These are phyloP conservation scores for Otis tarda DNA, from an alignment of 2,113 vertebrate species.

Conservation along the genomic window DNA sequence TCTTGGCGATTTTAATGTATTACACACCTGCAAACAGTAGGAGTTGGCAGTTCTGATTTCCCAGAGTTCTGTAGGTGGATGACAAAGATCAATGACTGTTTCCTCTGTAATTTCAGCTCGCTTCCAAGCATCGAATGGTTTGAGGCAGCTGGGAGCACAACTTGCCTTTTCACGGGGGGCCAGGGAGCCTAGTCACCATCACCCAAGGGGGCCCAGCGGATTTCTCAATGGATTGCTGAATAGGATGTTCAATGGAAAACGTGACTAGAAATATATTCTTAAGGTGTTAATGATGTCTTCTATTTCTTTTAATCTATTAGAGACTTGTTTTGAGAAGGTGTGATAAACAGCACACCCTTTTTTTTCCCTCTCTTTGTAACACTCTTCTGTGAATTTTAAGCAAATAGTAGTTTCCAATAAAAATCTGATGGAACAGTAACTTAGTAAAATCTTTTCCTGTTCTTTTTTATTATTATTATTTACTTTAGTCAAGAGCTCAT, in stretches of 20 bases:
- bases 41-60: not conserved
- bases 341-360: not conserved
- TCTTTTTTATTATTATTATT: not conserved
- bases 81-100: not conserved
- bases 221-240: not conserved
- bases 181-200: not conserved
- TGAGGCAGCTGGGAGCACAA: not conserved
- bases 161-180: not conserved
- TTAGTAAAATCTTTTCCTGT: not conserved
- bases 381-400: not conserved
- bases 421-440: not conserved
- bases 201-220: not conserved
- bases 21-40: not conserved
- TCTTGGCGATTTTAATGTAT: not conserved
- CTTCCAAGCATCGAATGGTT: not conserved
- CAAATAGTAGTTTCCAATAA: not conserved
- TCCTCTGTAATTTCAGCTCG: not conserved
- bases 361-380: not conserved
- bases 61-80: not conserved
- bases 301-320: not conserved
- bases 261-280: not conserved
- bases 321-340: not conserved
- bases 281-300: not conserved
- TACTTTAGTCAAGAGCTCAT: not conserved
- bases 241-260: not conserved